These are phyloP conservation scores for Ephydatia muelleri DNA, from an alignment of 37 sponge, comb jelly and placozoan genomes.

Conservation along the genomic window DNA sequence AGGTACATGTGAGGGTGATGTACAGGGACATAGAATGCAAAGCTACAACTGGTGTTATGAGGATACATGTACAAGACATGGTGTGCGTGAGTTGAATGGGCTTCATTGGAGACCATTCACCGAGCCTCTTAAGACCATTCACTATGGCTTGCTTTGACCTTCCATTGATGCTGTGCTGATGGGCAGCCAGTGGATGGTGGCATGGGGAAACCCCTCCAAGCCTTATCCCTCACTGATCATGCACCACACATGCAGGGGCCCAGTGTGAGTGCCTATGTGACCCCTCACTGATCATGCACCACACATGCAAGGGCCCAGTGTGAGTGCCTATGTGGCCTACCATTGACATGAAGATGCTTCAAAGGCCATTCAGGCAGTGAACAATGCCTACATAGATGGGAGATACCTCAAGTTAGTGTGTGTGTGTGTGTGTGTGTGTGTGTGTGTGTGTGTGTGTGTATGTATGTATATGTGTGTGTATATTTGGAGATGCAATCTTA, in stretches of 20 bases:
- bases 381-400: slow-evolving; percentile 88
- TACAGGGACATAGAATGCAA: too few species aligned
- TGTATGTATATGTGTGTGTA: background rate
- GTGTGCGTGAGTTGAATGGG: background rate
- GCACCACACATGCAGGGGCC: too few species aligned
- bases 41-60: background rate
- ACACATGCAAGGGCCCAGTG: too few species aligned
- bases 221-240: background rate
- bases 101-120: background rate
- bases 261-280: too few species aligned
- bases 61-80: background rate
- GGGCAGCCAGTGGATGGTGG: background rate
- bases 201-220: background rate
- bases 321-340: slow-evolving; percentile 91
- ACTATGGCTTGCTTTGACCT: background rate
- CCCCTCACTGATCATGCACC: too few species aligned
- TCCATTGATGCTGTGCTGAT: background rate
- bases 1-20: slow-evolving; percentile 41
- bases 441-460: background rate
- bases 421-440: too few species aligned
- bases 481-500: background rate
- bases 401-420: slow-evolving; percentile 72
- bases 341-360: slow-evolving; percentile 72
- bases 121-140: background rate
- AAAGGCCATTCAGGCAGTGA: slow-evolving; percentile 79